Percentiles rank a stretch among this genome's conserved stretches.
Conservation (phyloP, 2,797 vertebrate species). For the Cirrhinus mrigala region DNA sequence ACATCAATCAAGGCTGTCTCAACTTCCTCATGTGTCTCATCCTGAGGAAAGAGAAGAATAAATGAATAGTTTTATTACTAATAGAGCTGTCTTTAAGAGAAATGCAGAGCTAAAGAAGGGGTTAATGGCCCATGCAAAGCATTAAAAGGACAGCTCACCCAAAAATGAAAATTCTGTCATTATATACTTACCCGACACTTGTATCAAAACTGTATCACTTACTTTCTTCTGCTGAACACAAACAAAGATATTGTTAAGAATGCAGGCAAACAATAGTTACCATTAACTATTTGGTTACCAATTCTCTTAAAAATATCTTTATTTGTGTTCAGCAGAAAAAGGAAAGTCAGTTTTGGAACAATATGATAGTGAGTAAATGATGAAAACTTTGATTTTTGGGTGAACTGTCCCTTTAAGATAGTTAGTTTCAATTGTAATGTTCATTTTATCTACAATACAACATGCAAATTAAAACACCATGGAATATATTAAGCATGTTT, state of each 20-base stretch:
- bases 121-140: constrained; percentile 46
- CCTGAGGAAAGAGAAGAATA: constrained; percentile 43
- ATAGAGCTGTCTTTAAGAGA: background rate
- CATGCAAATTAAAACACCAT: constrained; percentile 21
- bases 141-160: background rate
- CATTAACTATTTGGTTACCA: background rate
- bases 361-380: background rate
- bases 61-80: background rate
- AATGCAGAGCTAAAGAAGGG: background rate
- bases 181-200: background rate
- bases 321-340: background rate
- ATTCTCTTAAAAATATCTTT: background rate
- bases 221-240: background rate
- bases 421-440: constrained; percentile 6
- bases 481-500: background rate
- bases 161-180: background rate
- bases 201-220: background rate
- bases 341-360: background rate
- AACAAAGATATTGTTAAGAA: background rate
- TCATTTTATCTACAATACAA: background rate
- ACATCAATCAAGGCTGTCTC: constrained; percentile 27
- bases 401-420: background rate
- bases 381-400: background rate
- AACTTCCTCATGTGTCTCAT: constrained; percentile 62
- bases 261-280: background rate